Base-by-base conservation (phyloP, 1,140 invertebrate species). In the Drosophila parabipectinata region DNA sequence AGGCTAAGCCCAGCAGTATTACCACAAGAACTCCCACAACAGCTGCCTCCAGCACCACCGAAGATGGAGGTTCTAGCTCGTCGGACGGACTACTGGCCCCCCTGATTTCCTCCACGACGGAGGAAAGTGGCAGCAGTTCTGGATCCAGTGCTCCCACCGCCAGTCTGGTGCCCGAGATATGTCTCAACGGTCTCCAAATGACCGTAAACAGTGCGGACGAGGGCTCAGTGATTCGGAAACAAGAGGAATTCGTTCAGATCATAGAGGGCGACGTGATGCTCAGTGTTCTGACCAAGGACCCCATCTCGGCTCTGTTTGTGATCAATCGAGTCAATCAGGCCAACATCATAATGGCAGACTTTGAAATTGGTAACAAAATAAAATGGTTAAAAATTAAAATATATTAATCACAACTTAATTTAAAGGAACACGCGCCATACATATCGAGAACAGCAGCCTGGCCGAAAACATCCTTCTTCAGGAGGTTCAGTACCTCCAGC, bases 401-500 rank as follows among this genome's bases (percentile, higher is more conserved):
- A n/a, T n/a, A n/a, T n/a, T n/a, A 12, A 32, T 26, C 18, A 24
- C 4, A 45, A 21, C 1, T 21, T 21, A 21, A 21, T 21, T 21
- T 21, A 21, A 21, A 92, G 91, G 91, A 6, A 59, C 88, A 1
- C 83, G 91, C 7, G 88, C 91, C 9, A 90, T 92, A 14, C 51
- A 18, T 18, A 58, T 92, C 1, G 73, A 88, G 14, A 77, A 79
- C 41, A 74, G 61, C 5, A 68, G 59, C 8, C 37, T 83, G 26
- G 77, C 87, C 1, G 90, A 92, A 59, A 89, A 84, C 44, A 34
- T 92, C 10, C 72, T 92, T 0, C 72, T 92, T 0, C 90, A 92
- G 48, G 91, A 92, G 53, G 90, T 92, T 6, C 77, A 92, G 54
- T 92, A 88, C 56, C 30, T 91, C 24, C 87, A 92, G 54, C 89